Base-by-base conservation (phyloP, 2,888 invertebrate species). In the Brachylomia viminalis region DNA sequence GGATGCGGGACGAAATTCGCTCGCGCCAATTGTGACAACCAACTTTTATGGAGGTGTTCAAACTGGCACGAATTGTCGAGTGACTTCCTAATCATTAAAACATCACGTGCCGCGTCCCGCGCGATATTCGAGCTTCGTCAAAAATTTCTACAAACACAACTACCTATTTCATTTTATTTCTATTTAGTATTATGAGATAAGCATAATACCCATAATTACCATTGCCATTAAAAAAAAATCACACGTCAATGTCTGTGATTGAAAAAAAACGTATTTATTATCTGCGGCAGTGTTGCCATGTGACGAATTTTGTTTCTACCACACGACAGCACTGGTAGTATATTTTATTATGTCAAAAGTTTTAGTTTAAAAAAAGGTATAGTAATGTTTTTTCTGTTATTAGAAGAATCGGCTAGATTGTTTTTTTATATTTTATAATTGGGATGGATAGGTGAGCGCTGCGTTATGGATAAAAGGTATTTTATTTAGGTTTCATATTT, bases 351-450 rank as follows among this genome's bases (percentile, higher is more conserved):
- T 75, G 70, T 83, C 75, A 54, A 78, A 81, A 76, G 47, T 72
- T 84, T 79, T 75, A 77, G 64, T 79, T 84, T 71, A 2, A 2
- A 56, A 61, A 77, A 79, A 65, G 42, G 68, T 72, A 59, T 80
- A 70, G 54, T 70, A 84, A 79, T 75, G 61, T 79, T 65, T 77
- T 77, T 82, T 82, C 47, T 72, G 66, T 84, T 83, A 7, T 59
- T 85, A 82, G 84, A 83, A 79, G 83, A 80, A 77, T 79, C 23
- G 75, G 86, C 86, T 86, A 86, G 86, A 77, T 83, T 75, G 47
- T 42, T 59, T 74, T 72, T 67, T 79, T 54, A 23, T 59, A 20
- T 52, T 65, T 77, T 15, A 77, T 52, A 38, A 64, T 42, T 64
- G 72, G 72, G 23, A 56, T 78, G 77, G 10, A 49, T 64, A 58